Evolutionary conservation across 2,888 invertebrate genomes (phyloP).

Genomic region (Drepanosiphum platanoidis): DNA sequence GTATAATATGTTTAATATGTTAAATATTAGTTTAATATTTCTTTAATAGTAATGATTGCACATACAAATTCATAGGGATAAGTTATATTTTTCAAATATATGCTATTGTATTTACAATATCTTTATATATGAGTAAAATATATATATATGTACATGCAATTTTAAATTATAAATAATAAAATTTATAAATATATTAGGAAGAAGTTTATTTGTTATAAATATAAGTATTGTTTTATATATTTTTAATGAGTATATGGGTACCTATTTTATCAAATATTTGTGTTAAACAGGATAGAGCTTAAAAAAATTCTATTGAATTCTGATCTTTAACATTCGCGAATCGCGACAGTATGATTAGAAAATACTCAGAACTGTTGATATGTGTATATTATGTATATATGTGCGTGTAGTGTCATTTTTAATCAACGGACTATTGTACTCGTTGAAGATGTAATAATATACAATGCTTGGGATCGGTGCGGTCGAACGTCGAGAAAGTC

Average conservation of each 20-base stretch:
- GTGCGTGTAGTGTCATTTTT: slow-evolving; percentile 28
- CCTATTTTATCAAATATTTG: neutral
- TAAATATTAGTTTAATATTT: no score
- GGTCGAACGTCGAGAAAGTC: slow-evolving; percentile 55
- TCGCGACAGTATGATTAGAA: slow-evolving; percentile 24
- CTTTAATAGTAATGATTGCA: no score
- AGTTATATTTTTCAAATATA: no score
- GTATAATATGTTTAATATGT: no score
- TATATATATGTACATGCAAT: no score
- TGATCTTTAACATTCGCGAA: neutral
- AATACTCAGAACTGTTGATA: neutral
- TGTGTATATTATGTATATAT: neutral
- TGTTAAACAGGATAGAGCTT: neutral
- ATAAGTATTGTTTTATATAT: neutral
- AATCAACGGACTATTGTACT: slow-evolving; percentile 51
- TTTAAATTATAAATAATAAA: no score
- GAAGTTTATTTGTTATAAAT: neutral
- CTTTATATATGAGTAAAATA: no score
- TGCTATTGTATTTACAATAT: no score
- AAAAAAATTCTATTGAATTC: neutral
- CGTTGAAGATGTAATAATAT: slow-evolving; percentile 46
- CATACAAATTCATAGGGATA: no score
- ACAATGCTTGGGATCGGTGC: slow-evolving; percentile 45
- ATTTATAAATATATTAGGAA: no score
- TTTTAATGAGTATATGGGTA: neutral